These are phyloP conservation scores for Lasioglossum lativentre DNA, from an alignment of 2,888 invertebrate species.

Conservation along the genomic window DNA sequence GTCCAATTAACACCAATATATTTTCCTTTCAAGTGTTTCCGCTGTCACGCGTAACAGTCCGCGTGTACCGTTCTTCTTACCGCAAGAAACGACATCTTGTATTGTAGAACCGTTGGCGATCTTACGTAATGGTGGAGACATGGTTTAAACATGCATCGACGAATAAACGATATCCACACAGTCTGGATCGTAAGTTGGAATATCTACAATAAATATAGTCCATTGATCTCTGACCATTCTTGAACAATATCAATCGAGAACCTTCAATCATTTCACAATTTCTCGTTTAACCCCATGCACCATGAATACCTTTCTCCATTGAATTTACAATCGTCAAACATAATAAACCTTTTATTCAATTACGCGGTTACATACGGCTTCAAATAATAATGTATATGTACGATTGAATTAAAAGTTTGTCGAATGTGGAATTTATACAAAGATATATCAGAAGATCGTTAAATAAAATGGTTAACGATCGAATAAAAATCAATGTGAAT, in stretches of 20 bases:
- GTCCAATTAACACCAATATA: conserved; percentile 46
- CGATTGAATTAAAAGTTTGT: too few relatives aligned
- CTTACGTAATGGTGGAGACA: conserved; percentile 12
- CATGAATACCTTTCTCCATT: background rate
- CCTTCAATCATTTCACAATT: background rate
- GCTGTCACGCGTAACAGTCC: conserved; percentile 28
- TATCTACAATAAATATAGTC: background rate
- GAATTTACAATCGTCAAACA: background rate
- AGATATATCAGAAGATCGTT: background rate
- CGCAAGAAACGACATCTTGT: conserved; percentile 33
- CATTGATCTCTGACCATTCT: background rate
- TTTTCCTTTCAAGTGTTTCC: conserved; percentile 30
- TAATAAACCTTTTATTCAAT: background rate
- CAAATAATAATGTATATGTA: background rate
- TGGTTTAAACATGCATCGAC: background rate
- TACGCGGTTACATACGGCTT: background rate
- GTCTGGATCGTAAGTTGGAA: background rate
- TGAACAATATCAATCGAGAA: background rate
- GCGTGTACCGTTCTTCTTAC: conserved; percentile 28
- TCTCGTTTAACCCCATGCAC: background rate
- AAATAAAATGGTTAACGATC: too few relatives aligned
- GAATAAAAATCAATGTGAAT: too few relatives aligned
- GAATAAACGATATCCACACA: background rate
- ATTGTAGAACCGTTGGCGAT: conserved; percentile 12
- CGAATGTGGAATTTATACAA: background rate